Percentiles rank a stretch among this genome's conserved stretches.
Conservation (phyloP, 2,113 vertebrate species). For the Phalacrocorax brasilianus region DNA sequence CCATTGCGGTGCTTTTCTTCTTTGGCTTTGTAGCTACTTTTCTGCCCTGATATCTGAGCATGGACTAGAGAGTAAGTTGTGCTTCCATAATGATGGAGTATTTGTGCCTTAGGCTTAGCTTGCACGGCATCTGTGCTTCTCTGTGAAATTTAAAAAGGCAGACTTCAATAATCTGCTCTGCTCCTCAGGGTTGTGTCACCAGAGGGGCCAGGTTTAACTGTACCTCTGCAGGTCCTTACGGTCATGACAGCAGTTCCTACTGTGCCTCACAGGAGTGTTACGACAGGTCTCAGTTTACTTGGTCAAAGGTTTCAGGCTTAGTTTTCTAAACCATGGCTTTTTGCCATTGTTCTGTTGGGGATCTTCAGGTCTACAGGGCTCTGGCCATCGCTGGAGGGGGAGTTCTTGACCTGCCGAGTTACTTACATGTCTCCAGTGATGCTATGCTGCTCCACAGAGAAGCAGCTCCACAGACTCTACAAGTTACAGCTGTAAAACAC, state of each 20-base stretch:
- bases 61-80: neutral
- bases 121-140: neutral
- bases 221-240: neutral
- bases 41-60: neutral
- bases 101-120: neutral
- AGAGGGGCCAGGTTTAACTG: neutral
- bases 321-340: neutral
- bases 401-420: slow-evolving; percentile 3
- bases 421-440: neutral
- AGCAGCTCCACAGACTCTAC: neutral
- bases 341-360: slow-evolving; percentile 7
- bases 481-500: neutral
- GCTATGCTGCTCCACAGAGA: neutral
- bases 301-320: neutral
- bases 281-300: neutral
- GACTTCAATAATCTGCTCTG: neutral
- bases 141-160: neutral
- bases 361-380: neutral
- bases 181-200: neutral
- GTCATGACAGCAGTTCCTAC: neutral
- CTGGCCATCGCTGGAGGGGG: neutral
- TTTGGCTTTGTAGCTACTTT: neutral
- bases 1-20: neutral
- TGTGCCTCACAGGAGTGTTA: neutral
- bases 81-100: neutral